These are phyloP conservation scores for Dryobota labecula DNA, from an alignment of 2,888 invertebrate species.

Conservation along the genomic window DNA sequence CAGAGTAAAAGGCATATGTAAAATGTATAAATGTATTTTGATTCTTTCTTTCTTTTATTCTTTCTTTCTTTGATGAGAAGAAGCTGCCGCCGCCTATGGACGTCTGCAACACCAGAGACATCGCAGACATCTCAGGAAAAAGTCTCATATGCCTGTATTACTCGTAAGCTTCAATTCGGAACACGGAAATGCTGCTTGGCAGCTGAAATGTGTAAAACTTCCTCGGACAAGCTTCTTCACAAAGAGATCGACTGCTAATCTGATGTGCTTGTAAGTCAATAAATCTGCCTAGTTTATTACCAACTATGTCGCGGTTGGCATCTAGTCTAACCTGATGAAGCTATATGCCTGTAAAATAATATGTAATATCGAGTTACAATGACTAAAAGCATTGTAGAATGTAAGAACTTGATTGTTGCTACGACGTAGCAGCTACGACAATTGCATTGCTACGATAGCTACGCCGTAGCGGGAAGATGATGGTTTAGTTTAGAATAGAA, in stretches of 20 bases:
- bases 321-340: too few relatives aligned
- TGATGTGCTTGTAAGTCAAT: not conserved
- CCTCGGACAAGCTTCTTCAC: not conserved
- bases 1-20: too few relatives aligned
- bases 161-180: not conserved
- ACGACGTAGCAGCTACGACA: slow-evolving; percentile 43
- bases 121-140: not conserved
- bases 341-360: slow-evolving; percentile 16
- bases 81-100: not conserved
- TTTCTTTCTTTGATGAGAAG: too few relatives aligned
- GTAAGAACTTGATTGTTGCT: slow-evolving; percentile 23
- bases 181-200: not conserved
- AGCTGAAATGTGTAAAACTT: not conserved
- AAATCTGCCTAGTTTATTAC: too few relatives aligned
- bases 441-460: slow-evolving; percentile 26
- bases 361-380: not conserved
- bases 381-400: not conserved
- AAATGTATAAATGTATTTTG: too few relatives aligned
- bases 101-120: not conserved
- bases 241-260: not conserved
- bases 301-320: too few relatives aligned
- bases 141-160: not conserved
- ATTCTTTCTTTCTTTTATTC: too few relatives aligned
- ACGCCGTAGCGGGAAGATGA: slow-evolving; percentile 21
- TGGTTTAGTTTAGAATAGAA: too few relatives aligned